A percentile compares a stretch with the other conserved stretches of the same genome.
phyloP scores from a whole-genome alignment of 2,888 invertebrate species.

The Ptychoptera albimana region DNA sequence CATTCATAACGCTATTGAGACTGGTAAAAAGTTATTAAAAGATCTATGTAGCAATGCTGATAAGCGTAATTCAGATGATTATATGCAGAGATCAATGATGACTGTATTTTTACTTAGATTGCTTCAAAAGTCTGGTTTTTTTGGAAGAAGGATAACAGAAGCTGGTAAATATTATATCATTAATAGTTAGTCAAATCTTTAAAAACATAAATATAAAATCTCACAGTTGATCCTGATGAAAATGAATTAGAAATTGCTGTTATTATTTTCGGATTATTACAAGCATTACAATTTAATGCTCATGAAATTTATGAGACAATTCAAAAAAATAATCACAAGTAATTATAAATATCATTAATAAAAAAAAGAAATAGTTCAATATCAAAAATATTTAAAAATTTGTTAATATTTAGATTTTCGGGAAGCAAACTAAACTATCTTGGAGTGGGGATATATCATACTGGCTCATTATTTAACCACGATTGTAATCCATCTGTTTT shows the following conservation, averaged over 20 bases:
- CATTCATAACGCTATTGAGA: slow-evolving; percentile 21
- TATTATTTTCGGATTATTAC: slow-evolving; percentile 50
- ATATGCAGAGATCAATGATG: slow-evolving; percentile 61
- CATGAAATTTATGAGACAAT: slow-evolving; percentile 65
- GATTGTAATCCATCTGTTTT: slow-evolving; percentile 66
- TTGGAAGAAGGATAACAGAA: slow-evolving; percentile 32
- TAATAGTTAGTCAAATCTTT: neutral
- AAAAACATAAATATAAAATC: too few relatives aligned
- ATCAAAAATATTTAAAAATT: neutral
- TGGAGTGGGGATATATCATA: slow-evolving; percentile 59
- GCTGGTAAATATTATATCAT: slow-evolving; percentile 13
- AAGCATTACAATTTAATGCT: slow-evolving; percentile 70
- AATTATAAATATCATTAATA: slow-evolving; percentile 10
- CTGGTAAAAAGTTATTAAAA: slow-evolving; percentile 37
- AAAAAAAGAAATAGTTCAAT: neutral
- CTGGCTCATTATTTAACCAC: slow-evolving; percentile 67
- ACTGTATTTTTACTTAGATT: slow-evolving; percentile 56
- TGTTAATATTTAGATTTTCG: slow-evolving; percentile 23
- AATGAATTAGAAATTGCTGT: slow-evolving; percentile 44
- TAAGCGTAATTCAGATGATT: slow-evolving; percentile 46
- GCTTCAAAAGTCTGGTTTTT: slow-evolving; percentile 50
- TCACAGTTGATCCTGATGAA: slow-evolving; percentile 29
- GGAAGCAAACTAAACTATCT: slow-evolving; percentile 40
- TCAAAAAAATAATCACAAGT: slow-evolving; percentile 33
- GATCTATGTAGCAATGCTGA: slow-evolving; percentile 49